Evolutionary conservation across 2,888 invertebrate genomes (phyloP).

Genomic region (Tiliacea aurago): DNA sequence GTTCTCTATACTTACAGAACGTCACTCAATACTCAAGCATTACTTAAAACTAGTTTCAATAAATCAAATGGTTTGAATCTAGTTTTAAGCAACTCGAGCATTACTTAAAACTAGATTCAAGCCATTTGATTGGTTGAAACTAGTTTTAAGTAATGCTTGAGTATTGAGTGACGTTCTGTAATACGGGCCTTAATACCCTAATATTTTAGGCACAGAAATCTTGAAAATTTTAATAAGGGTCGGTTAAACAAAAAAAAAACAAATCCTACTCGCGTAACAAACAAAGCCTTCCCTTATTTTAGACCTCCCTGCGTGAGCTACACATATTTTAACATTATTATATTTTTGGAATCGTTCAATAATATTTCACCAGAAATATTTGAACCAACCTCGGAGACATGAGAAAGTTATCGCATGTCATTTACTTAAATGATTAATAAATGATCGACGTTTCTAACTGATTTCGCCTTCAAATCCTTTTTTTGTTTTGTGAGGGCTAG

Average conservation of each 20-base stretch:
- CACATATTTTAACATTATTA: constrained; percentile 28
- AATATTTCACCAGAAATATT: constrained; percentile 45
- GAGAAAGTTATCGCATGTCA: constrained; percentile 50
- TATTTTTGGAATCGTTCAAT: constrained; percentile 19
- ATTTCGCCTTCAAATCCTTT: constrained; percentile 58
- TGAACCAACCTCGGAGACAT: constrained; percentile 16
- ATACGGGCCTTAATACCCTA: not conserved
- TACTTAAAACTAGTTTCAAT: no score
- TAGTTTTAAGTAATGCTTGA: no score
- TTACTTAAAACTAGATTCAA: no score
- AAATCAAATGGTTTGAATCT: no score
- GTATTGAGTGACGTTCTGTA: no score
- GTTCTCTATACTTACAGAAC: no score
- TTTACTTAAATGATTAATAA: constrained; percentile 58
- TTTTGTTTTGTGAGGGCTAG: constrained; percentile 66
- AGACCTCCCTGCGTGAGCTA: constrained; percentile 35
- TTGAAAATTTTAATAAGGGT: not conserved
- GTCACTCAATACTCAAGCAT: no score
- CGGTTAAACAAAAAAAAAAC: constrained; percentile 3
- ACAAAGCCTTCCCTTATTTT: constrained; percentile 6
- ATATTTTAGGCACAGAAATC: not conserved
- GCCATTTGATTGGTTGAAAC: no score
- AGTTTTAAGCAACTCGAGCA: no score
- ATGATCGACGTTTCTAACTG: constrained; percentile 66
- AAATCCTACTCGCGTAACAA: not conserved